Evolutionary conservation across 2,888 invertebrate species (phyloP).

Genomic region (Dicyrtoma fusca): DNA sequence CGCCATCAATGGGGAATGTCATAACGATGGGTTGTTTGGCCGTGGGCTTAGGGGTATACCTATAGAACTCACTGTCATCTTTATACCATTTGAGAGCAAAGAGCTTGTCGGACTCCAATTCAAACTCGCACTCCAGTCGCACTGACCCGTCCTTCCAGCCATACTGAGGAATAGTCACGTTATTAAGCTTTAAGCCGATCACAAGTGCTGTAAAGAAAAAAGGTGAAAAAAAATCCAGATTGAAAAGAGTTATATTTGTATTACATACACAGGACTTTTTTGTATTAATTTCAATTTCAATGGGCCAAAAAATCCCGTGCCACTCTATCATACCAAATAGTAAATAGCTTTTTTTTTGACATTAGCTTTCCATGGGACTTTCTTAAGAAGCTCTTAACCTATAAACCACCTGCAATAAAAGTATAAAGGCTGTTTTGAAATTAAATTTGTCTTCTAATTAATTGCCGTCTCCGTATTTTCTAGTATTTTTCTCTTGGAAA

Average conservation of each 20-base stretch:
- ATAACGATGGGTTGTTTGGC: slow-evolving; percentile 24
- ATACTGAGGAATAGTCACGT: slow-evolving; percentile 44
- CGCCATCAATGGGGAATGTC: slow-evolving; percentile 47
- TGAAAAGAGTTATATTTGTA: too few relatives aligned
- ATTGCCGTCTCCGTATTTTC: not conserved
- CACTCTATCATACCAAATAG: too few relatives aligned
- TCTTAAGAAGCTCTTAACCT: not conserved
- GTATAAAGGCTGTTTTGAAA: not conserved
- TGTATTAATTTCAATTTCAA: too few relatives aligned
- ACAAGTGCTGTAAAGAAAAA: slow-evolving; percentile 36
- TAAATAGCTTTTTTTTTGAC: too few relatives aligned
- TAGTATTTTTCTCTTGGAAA: too few relatives aligned
- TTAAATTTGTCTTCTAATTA: not conserved
- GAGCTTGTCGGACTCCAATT: slow-evolving; percentile 49
- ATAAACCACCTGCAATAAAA: too few relatives aligned
- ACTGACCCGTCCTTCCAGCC: slow-evolving; percentile 48
- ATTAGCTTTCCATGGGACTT: not conserved
- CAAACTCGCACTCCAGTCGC: slow-evolving; percentile 49
- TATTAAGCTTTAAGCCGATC: slow-evolving; percentile 45
- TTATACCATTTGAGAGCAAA: slow-evolving; percentile 54
- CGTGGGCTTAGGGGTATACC: slow-evolving; percentile 33
- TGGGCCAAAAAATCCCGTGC: too few relatives aligned
- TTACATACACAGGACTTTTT: too few relatives aligned
- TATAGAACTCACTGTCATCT: slow-evolving; percentile 51
- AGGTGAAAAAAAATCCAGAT: slow-evolving; percentile 5